Base-by-base conservation (phyloP, 2,113 vertebrate species). In the Labeo rohita region DNA sequence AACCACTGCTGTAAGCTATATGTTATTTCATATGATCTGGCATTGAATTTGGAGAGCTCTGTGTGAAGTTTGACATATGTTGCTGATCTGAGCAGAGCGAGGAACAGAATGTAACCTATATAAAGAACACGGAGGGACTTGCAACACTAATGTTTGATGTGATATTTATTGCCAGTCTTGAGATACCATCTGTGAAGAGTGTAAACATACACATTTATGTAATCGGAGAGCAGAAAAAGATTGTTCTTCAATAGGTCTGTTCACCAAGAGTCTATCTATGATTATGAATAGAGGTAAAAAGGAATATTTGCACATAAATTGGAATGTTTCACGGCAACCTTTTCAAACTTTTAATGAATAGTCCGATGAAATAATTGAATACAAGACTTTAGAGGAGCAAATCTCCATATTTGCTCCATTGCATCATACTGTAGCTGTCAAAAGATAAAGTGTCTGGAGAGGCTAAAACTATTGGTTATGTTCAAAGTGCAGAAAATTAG, bases 401-500 rank as follows among this genome's bases (percentile, higher is more conserved):
- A 82, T 82, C 84, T 84, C 56, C 28, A 84, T 88, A 79, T 81
- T 84, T 83, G 8, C 34, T 84, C 73, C 15, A 23, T 75, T 84
- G 68, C n/a, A 36, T 86, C 74, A 80, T 49, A 66, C 16, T 52
- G 16, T 59, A 84, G 39, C 50, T 23, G 21, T 39, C 52, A 66
- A 88, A 82, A 87, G 45, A 85, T 88, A 77, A 87, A 65, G 77
- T 70, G 86, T 75, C 80, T 54, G 47, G 11, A 72, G 52, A 66
- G 21, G 54, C n/a, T 54, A 81, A 78, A 70, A 50, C 75, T 75
- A 80, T 85, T 83, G 61, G 80, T 65, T 82, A 61, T 89, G 84
- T 72, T 87, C 74, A 47, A 56, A 50, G 75, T 59, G 77, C 56
- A 80, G 76, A 85, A 90, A 85, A 87, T 72, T 88, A 76, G 59